phyloP scores from a whole-genome alignment of 2,888 invertebrate species.

The Chrysolina oricalcia region DNA sequence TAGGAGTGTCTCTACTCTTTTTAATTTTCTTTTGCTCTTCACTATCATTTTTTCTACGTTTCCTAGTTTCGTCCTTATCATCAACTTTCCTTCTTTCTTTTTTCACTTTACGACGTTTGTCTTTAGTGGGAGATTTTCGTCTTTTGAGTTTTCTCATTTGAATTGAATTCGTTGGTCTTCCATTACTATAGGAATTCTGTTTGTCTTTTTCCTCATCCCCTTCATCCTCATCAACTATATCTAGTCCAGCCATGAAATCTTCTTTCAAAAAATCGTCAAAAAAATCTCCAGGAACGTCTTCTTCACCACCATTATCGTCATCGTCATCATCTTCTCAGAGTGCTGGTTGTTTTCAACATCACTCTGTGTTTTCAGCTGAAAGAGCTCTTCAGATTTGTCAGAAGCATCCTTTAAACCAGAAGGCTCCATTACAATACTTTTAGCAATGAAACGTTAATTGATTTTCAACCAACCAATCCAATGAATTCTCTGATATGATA shows the following conservation, averaged over 20 bases:
- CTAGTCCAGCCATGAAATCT: slow-evolving; percentile 71
- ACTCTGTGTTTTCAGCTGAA: not conserved
- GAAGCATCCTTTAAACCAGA: slow-evolving; percentile 1
- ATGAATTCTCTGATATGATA: too few species aligned
- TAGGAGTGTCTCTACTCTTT: slow-evolving; percentile 33
- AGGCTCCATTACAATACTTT: not conserved
- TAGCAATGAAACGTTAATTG: too few species aligned
- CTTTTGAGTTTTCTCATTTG: slow-evolving; percentile 27
- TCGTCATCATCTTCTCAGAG: slow-evolving; percentile 19
- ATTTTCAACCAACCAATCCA: too few species aligned
- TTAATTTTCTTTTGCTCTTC: slow-evolving; percentile 31
- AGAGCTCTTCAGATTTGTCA: not conserved
- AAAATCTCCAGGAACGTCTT: slow-evolving; percentile 70
- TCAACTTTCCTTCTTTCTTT: slow-evolving; percentile 31
- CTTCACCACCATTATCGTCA: slow-evolving; percentile 60
- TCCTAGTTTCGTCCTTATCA: slow-evolving; percentile 24
- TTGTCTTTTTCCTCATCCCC: slow-evolving; percentile 55
- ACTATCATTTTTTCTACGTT: slow-evolving; percentile 11
- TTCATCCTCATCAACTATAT: slow-evolving; percentile 71
- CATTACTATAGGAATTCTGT: slow-evolving; percentile 1
- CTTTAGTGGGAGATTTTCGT: slow-evolving; percentile 17
- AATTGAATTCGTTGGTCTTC: slow-evolving; percentile 21
- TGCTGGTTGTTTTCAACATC: not conserved
- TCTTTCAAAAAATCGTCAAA: slow-evolving; percentile 71
- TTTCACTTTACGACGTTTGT: slow-evolving; percentile 14